Percentiles rank a stretch among this genome's conserved stretches.
Evolutionary conservation across 1,140 invertebrate genomes (phyloP).

Genomic region (Galleria mellonella): DNA sequence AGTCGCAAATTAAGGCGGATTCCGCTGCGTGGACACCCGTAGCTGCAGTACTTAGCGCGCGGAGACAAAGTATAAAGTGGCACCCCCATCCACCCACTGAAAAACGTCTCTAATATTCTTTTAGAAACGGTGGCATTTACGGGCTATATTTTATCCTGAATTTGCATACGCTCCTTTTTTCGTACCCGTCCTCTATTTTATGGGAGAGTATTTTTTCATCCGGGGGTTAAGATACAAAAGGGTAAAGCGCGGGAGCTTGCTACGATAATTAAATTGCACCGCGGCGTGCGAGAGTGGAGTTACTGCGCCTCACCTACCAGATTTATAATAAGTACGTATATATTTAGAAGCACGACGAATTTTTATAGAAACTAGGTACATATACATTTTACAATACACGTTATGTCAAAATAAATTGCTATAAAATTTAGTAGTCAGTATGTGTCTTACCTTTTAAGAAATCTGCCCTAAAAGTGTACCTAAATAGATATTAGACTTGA

Average conservation of each 20-base stretch:
- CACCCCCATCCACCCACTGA: conserved; percentile 72
- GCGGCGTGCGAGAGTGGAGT: conserved; percentile 15
- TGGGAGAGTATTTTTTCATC: conserved; percentile 73
- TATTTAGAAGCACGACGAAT: too few relatives aligned
- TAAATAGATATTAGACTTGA: too few relatives aligned
- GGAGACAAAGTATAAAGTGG: conserved; percentile 71
- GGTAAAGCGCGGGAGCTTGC: conserved; percentile 66
- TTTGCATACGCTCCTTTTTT: conserved; percentile 76
- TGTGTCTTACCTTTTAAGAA: too few relatives aligned
- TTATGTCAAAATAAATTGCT: too few relatives aligned
- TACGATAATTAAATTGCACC: conserved; percentile 74
- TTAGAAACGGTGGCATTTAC: conserved; percentile 76
- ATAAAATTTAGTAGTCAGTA: too few relatives aligned
- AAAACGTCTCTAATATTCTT: conserved; percentile 77
- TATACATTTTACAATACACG: too few relatives aligned
- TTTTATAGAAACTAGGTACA: too few relatives aligned
- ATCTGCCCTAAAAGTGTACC: too few relatives aligned
- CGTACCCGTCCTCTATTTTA: conserved; percentile 71
- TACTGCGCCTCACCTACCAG: conserved; percentile 9
- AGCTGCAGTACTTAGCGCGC: conserved; percentile 64
- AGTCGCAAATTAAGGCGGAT: conserved; percentile 66
- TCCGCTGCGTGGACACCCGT: conserved; percentile 52
- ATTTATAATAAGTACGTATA: too few relatives aligned
- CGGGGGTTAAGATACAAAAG: conserved; percentile 75
- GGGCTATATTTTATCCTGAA: conserved; percentile 77